Conservation (phyloP, 30 jellyfish, hydroid and myxozoan species). For the Calvadosia cruxmelitensis region DNA sequence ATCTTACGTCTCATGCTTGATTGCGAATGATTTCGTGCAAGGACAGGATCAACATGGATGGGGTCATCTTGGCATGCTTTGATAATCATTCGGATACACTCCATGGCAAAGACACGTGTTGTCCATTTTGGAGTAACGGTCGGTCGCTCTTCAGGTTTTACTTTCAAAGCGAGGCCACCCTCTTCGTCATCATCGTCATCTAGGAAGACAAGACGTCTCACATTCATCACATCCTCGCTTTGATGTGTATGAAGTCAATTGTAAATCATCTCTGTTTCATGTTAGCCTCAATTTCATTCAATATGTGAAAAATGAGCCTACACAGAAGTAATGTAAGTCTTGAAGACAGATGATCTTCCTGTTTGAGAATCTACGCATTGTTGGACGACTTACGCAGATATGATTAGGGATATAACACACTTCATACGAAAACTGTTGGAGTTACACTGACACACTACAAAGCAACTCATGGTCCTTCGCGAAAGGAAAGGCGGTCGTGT, state of each 20-base stretch:
- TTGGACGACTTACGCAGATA: too few relatives aligned
- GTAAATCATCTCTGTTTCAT: too few relatives aligned
- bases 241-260: not conserved
- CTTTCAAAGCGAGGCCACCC: slow-evolving; percentile 48
- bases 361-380: too few relatives aligned
- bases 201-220: not conserved
- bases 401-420: too few relatives aligned
- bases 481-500: too few relatives aligned
- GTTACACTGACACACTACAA: too few relatives aligned
- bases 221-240: not conserved
- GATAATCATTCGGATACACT: slow-evolving; percentile 82
- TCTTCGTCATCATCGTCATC: slow-evolving; percentile 92
- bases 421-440: too few relatives aligned
- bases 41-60: slow-evolving; percentile 56
- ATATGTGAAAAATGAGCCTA: not conserved
- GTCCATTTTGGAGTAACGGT: slow-evolving; percentile 94
- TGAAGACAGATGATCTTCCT: too few relatives aligned
- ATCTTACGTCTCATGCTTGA: slow-evolving; percentile 32
- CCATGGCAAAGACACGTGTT: slow-evolving; percentile 94
- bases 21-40: slow-evolving; percentile 48
- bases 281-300: too few relatives aligned
- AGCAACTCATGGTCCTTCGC: too few relatives aligned
- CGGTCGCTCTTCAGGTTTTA: slow-evolving; percentile 46
- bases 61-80: slow-evolving; percentile 54
- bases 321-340: too few relatives aligned